Evolutionary conservation across 1,140 invertebrate genomes (phyloP).

Genomic region (Luehdorfia chinensis): DNA sequence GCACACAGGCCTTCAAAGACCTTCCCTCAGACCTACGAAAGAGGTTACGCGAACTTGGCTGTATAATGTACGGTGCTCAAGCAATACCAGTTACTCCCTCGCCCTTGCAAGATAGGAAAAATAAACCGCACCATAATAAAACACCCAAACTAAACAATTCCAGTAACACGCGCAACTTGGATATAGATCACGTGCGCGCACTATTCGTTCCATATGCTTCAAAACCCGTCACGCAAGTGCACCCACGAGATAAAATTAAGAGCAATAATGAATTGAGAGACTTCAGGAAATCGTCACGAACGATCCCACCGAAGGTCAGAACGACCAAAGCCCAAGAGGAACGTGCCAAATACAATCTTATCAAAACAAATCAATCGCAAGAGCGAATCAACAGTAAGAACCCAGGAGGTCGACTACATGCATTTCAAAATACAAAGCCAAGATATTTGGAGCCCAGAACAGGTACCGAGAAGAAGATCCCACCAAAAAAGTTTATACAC

Average conservation of each 20-base stretch:
- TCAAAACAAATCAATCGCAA: conserved; percentile 36
- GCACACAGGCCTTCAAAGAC: conserved; percentile 52
- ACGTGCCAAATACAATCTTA: conserved; percentile 54
- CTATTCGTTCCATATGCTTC: conserved; percentile 55
- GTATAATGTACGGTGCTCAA: conserved; percentile 52
- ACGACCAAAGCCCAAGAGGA: conserved; percentile 65
- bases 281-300: conserved; percentile 27
- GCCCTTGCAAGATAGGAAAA: conserved; percentile 32
- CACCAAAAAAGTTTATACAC: conserved; percentile 27
- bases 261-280: conserved; percentile 33
- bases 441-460: conserved; percentile 41
- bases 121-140: conserved; percentile 21
- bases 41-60: conserved; percentile 53
- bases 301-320: conserved; percentile 41
- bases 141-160: conserved; percentile 15
- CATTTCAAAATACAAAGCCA: conserved; percentile 45
- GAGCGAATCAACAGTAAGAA: conserved; percentile 27
- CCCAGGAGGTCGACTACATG: conserved; percentile 14
- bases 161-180: conserved; percentile 27
- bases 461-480: conserved; percentile 26
- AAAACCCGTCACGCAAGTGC: conserved; percentile 31
- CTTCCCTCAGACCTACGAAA: conserved; percentile 45
- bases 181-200: conserved; percentile 54
- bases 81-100: conserved; percentile 26
- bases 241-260: conserved; percentile 28